phyloP scores from a whole-genome alignment of 2,113 vertebrate genomes.

The Megalops atlanticus region DNA sequence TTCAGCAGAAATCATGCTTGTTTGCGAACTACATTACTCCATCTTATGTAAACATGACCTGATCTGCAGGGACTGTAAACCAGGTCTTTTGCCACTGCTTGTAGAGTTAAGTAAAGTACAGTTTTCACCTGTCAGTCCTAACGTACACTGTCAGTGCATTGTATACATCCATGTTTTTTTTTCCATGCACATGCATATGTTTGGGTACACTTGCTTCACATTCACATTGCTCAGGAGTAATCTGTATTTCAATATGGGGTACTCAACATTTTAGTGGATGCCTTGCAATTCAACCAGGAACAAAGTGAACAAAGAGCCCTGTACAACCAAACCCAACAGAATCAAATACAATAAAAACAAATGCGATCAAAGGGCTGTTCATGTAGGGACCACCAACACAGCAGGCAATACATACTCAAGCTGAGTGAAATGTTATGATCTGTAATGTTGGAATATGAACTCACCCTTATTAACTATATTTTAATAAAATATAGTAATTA shows the following conservation, averaged over 20 bases:
- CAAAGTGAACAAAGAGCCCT: neutral
- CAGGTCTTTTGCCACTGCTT: no score
- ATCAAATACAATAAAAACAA: neutral
- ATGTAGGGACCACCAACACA: neutral
- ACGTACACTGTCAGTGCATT: no score
- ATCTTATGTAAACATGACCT: no score
- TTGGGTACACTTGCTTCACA: neutral
- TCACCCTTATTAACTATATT: constrained; percentile 8
- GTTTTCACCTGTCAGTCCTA: no score
- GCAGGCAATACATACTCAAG: neutral
- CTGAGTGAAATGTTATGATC: no score
- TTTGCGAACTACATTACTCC: no score
- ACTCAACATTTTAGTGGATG: no score
- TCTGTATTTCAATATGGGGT: neutral
- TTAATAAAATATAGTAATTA: no score
- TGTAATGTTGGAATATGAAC: neutral
- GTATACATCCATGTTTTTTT: neutral
- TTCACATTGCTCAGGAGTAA: neutral
- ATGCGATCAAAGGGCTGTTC: neutral
- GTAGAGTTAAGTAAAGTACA: no score
- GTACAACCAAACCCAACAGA: neutral
- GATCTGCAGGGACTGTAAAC: no score
- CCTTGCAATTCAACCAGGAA: neutral
- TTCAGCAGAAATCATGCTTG: no score
- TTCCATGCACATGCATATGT: neutral